These are phyloP conservation scores for Babylonia areolata DNA, from an alignment of 1,140 invertebrate genomes.

Conservation along the genomic window DNA sequence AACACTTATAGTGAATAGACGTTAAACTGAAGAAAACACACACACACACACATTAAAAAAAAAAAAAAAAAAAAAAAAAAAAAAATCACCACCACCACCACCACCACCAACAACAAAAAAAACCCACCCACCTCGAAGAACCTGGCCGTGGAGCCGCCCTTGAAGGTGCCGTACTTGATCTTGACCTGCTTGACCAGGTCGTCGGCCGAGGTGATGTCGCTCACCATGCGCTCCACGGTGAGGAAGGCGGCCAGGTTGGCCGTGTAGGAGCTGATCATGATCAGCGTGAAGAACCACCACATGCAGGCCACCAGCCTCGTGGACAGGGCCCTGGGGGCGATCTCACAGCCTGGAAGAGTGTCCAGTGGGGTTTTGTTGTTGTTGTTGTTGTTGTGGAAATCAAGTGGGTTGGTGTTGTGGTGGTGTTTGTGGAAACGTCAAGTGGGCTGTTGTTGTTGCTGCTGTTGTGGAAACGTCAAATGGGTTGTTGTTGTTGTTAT, in stretches of 20 bases:
- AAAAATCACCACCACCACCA: neutral
- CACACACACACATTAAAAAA: too few species aligned
- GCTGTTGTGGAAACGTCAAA: too few species aligned
- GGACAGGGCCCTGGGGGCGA: constrained; percentile 82
- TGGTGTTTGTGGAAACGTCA: too few species aligned
- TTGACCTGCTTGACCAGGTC: constrained; percentile 96
- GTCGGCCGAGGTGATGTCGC: constrained; percentile 95
- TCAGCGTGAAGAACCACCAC: constrained; percentile 99
- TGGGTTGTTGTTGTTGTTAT: too few species aligned
- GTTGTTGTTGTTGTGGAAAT: too few species aligned
- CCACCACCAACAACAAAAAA: constrained; percentile 79
- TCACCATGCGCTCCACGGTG: constrained; percentile 95
- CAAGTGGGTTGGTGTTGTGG: too few species aligned
- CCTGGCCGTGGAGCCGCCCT: constrained; percentile 91
- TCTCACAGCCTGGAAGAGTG: constrained; percentile 69
- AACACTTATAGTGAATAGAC: too few species aligned
- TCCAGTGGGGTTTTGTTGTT: too few species aligned
- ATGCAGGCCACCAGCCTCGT: constrained; percentile 96
- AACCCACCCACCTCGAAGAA: constrained; percentile 89
- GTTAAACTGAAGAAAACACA: too few species aligned
- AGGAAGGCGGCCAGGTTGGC: constrained; percentile 98
- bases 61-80: neutral
- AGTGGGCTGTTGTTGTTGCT: too few species aligned
- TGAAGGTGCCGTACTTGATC: constrained; percentile 94
- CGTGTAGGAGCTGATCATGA: constrained; percentile 98